Evolutionary conservation across 2,113 vertebrate species (phyloP).

Genomic region (Hypanus sabinus): DNA sequence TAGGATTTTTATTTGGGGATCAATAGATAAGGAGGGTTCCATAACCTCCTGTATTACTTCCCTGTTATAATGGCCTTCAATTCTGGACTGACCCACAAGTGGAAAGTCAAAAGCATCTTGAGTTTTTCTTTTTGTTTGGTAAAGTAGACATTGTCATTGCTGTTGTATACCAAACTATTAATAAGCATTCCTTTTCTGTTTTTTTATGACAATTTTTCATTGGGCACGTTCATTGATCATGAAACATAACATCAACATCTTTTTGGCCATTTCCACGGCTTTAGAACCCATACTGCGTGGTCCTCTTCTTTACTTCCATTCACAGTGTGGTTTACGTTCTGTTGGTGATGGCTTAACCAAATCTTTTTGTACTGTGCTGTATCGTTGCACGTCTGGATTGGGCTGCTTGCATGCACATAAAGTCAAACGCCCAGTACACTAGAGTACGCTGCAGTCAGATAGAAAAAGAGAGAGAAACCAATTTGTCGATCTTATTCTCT

Average conservation of each 20-base stretch:
- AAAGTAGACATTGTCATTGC: background rate
- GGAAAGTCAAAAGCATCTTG: background rate
- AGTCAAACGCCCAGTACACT: conserved; percentile 15
- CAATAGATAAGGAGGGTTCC: background rate
- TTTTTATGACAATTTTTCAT: background rate
- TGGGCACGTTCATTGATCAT: background rate
- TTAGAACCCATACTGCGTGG: background rate
- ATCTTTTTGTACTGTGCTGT: background rate
- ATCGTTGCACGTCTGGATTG: conserved; percentile 17
- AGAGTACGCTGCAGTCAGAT: conserved; percentile 7
- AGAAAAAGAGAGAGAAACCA: background rate
- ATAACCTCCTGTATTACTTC: background rate
- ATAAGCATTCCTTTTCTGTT: background rate
- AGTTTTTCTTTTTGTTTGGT: no score
- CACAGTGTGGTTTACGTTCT: background rate
- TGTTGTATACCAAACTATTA: background rate
- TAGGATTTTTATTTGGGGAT: background rate
- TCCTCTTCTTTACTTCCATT: background rate
- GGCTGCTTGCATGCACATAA: conserved; percentile 29
- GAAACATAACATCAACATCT: background rate
- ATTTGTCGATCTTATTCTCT: background rate
- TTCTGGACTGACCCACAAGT: background rate
- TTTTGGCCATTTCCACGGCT: background rate
- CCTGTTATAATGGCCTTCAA: background rate
- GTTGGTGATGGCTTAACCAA: conserved; percentile 14